Evolutionary conservation across 2,888 invertebrate genomes (phyloP).

Genomic region (Ethmia dodecea): DNA sequence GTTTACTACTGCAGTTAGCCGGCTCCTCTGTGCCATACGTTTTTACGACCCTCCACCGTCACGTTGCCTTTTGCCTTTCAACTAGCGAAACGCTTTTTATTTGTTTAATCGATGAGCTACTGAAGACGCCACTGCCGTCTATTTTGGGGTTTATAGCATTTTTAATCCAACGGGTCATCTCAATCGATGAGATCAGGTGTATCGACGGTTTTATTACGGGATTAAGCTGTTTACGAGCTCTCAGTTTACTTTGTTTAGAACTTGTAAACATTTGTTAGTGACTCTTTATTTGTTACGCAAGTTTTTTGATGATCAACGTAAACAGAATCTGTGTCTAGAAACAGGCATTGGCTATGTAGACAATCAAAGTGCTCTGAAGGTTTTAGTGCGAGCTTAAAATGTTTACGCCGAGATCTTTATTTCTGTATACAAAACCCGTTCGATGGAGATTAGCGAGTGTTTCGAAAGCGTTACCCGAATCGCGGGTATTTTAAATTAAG

Average conservation of each 20-base stretch:
- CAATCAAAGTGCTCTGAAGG: conserved; percentile 29
- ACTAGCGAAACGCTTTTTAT: conserved; percentile 71
- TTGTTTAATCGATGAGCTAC: conserved; percentile 75
- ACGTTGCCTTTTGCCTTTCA: conserved; percentile 70
- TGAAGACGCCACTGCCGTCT: conserved; percentile 62
- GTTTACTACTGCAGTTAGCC: conserved; percentile 71
- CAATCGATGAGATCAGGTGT: conserved; percentile 66
- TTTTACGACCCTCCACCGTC: conserved; percentile 71
- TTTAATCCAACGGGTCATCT: conserved; percentile 57
- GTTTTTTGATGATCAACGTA: conserved; percentile 39
- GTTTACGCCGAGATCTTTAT: conserved; percentile 58
- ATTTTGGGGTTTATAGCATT: conserved; percentile 62
- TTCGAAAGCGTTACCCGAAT: conserved; percentile 57
- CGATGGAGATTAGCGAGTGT: conserved; percentile 56
- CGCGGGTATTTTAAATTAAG: conserved; percentile 73
- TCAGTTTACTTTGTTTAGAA: conserved; percentile 63
- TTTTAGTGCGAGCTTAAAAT: conserved; percentile 46
- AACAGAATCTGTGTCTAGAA: conserved; percentile 36
- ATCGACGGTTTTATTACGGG: conserved; percentile 59
- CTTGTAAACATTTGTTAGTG: conserved; percentile 43
- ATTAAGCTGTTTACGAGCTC: conserved; percentile 71
- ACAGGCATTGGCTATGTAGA: conserved; percentile 20
- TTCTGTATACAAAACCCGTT: conserved; percentile 52
- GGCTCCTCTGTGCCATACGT: conserved; percentile 73
- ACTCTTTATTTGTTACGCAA: conserved; percentile 44